A percentile compares a stretch with the other conserved stretches of the same genome.
These are phyloP conservation scores for Actias luna DNA, from an alignment of 2,888 invertebrate genomes.

Conservation along the genomic window DNA sequence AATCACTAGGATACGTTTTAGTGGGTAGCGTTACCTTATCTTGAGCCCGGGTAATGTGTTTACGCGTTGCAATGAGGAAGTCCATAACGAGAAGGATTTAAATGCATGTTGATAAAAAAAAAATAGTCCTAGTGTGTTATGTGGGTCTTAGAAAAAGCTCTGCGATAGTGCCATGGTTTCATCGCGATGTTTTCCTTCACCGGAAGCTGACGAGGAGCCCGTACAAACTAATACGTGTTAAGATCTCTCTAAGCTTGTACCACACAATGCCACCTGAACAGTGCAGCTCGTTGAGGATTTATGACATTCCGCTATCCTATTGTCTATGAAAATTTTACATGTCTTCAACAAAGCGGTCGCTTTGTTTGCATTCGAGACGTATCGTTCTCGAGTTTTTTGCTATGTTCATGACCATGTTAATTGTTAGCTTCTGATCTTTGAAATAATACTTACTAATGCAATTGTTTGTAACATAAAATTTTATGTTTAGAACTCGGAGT, in stretches of 20 bases:
- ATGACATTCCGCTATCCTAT: slow-evolving; percentile 32
- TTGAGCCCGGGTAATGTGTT: too few species aligned
- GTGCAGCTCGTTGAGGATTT: slow-evolving; percentile 15
- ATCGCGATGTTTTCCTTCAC: too few species aligned
- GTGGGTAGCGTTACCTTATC: too few species aligned
- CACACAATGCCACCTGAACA: not conserved
- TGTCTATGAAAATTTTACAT: slow-evolving; percentile 28
- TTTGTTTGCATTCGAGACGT: slow-evolving; percentile 23
- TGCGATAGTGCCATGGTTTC: too few species aligned
- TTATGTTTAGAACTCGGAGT: not conserved
- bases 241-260: not conserved
- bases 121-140: too few species aligned
- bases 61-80: too few species aligned
- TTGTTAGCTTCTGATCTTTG: not conserved
- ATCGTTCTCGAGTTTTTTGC: slow-evolving; percentile 13
- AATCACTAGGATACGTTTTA: too few species aligned
- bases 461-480: not conserved
- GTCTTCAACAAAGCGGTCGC: slow-evolving; percentile 23
- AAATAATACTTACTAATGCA: not conserved
- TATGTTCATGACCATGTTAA: not conserved
- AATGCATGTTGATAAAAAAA: too few species aligned
- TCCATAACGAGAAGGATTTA: too few species aligned
- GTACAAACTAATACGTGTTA: too few species aligned
- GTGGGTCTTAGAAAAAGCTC: too few species aligned
- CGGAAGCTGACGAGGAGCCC: too few species aligned